These are phyloP conservation scores for Euzetes globulus DNA, from an alignment of 2,888 invertebrate species.

Conservation along the genomic window DNA sequence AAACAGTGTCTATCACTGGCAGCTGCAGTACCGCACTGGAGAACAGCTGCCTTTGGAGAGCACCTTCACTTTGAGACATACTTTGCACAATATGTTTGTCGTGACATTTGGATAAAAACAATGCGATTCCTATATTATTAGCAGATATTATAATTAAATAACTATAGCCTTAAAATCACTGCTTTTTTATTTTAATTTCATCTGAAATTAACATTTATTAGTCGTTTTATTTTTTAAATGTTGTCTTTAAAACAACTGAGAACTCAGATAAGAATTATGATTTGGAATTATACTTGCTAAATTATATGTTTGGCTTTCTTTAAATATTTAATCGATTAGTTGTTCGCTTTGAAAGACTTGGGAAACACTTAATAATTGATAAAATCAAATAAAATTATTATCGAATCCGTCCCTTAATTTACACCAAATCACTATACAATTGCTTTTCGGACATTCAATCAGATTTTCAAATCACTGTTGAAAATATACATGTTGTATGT, in stretches of 20 bases:
- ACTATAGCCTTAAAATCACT: neutral
- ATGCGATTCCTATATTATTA: neutral
- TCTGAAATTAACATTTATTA: constrained; percentile 6
- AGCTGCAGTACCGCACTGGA: neutral
- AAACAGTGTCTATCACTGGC: too few relatives aligned
- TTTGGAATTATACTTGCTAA: neutral
- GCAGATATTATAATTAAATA: neutral
- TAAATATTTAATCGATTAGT: too few relatives aligned
- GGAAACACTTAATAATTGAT: too few relatives aligned
- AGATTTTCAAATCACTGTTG: too few relatives aligned
- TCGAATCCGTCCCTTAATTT: too few relatives aligned
- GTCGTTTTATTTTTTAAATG: neutral
- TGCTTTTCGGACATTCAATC: too few relatives aligned
- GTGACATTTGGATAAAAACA: constrained; percentile 23
- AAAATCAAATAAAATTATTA: too few relatives aligned
- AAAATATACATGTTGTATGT: too few relatives aligned
- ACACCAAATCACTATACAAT: too few relatives aligned
- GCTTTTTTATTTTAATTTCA: neutral
- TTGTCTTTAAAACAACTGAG: neutral
- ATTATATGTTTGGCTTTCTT: too few relatives aligned
- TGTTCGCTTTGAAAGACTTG: too few relatives aligned
- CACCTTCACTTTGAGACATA: neutral
- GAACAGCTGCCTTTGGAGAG: neutral
- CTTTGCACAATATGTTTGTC: neutral
- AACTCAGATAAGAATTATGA: neutral